Evolutionary conservation across 2,113 vertebrate species (phyloP).

Genomic region (Salvator merianae): DNA sequence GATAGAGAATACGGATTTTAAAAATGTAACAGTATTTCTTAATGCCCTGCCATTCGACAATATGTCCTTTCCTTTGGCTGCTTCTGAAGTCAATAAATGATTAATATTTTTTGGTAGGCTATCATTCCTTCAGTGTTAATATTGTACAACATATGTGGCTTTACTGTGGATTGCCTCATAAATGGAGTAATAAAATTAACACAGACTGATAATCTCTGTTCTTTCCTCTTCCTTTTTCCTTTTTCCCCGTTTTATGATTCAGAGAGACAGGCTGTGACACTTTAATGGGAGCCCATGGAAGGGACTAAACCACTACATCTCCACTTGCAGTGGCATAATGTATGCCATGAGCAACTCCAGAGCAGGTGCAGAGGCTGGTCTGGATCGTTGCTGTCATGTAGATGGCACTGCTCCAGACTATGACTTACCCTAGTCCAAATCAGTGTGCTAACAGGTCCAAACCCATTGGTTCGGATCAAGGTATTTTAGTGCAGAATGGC

Average conservation of each 20-base stretch:
- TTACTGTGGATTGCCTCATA: conserved; percentile 30
- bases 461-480: too few relatives aligned
- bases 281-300: too few relatives aligned
- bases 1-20: background rate
- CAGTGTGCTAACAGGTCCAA: too few relatives aligned
- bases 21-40: background rate
- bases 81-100: background rate
- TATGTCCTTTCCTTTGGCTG: rapidly evolving
- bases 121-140: background rate
- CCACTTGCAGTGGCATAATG: too few relatives aligned
- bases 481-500: too few relatives aligned
- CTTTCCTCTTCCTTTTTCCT: conserved; percentile 25
- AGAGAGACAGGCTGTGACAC: too few relatives aligned
- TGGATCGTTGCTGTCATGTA: too few relatives aligned
- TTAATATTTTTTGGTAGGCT: background rate
- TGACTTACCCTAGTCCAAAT: too few relatives aligned
- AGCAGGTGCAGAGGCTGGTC: too few relatives aligned
- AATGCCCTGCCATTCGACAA: rapidly evolving
- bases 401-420: too few relatives aligned
- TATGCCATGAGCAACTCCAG: too few relatives aligned
- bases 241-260: conserved; percentile 11
- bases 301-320: too few relatives aligned
- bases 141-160: background rate
- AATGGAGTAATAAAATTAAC: conserved; percentile 43
- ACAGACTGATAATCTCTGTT: conserved; percentile 32